Base-by-base conservation (phyloP, 2,888 invertebrate species). In the Seira sanloemensis region DNA sequence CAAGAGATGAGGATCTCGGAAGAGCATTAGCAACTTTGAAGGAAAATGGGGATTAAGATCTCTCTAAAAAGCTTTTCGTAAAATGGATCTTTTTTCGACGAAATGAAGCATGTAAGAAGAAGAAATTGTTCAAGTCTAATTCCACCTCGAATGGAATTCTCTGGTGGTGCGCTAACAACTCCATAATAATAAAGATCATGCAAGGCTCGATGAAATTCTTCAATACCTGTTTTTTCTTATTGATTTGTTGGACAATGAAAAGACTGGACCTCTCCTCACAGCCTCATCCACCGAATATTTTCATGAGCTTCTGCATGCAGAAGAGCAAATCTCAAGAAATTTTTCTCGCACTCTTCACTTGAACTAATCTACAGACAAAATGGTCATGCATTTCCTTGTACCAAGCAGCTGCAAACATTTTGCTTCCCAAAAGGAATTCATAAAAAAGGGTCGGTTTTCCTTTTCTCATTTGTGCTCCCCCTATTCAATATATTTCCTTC, bases 331-430 rank as follows among this genome's bases (percentile, higher is more conserved):
- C 21, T 75, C 21, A 37, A 58, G 18, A 73, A 1, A 24, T 65
- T 27, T 37, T 73, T 12, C n/a, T 12, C 27, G 62, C 16, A 26
- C 7, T 54, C 2, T n/a, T n/a, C n/a, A n/a, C n/a, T n/a, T 27
- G 65, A 25, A 65, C 54, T 62, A 54, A 27, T 65, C 24, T 24
- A 58, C 50, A 19, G 62, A 58, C 54, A 7, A 26, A 62, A 18
- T 66, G 66, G 62, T 66, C 66, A 21, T 62, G 23, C 50, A n/a
- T n/a, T n/a, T n/a, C 50, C 50, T 50, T 50, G 12, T 50, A 65
- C 25, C 26, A 76, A 82, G 1, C 82, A 77, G 82, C 82, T 82
- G 82, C 82, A 77, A 65, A 77, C 82, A 82, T 73, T 50, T 66
- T 77, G 77, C 76, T 66, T 23, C 16, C n/a, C 50, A 62, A 12